A percentile compares a stretch with the other conserved stretches of the same genome.
Evolutionary conservation across 2,797 vertebrate species (phyloP).

Genomic region (Epinephelus coioides): DNA sequence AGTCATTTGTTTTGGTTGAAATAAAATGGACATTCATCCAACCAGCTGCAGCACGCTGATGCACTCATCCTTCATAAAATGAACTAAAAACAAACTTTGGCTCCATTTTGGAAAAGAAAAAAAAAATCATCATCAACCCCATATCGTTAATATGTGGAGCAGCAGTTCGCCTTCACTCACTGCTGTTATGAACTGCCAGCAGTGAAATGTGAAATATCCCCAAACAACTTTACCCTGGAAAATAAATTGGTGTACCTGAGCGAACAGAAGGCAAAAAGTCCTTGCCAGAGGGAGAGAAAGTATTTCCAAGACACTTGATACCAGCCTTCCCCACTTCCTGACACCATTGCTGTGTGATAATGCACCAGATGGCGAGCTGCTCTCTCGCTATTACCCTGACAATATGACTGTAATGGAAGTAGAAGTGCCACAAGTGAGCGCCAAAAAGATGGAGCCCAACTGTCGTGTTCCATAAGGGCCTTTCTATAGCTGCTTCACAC

Average conservation of each 20-base stretch:
- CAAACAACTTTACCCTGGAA: conserved; percentile 14
- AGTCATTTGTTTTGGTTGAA: conserved; percentile 12
- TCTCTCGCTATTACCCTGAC: conserved; percentile 68
- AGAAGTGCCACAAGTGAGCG: conserved; percentile 65
- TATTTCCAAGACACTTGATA: conserved; percentile 60
- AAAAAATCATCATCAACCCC: neutral
- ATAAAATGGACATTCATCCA: conserved; percentile 5
- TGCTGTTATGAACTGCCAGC: conserved; percentile 25
- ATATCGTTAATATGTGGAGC: conserved; percentile 27
- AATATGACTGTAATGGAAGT: conserved; percentile 74
- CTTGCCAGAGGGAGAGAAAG: conserved; percentile 64
- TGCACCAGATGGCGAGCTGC: conserved; percentile 77
- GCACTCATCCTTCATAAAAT: conserved; percentile 13
- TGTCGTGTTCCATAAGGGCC: conserved; percentile 64
- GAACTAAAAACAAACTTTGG: neutral
- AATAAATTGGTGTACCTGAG: conserved; percentile 49
- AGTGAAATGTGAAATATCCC: conserved; percentile 5
- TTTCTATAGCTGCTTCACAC: conserved; percentile 30
- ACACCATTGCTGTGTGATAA: conserved; percentile 72
- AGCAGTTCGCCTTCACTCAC: conserved; percentile 13
- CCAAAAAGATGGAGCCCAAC: conserved; percentile 65
- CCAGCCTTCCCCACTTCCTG: conserved; percentile 68
- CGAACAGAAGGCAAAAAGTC: conserved; percentile 70
- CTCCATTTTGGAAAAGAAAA: neutral
- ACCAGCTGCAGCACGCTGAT: neutral